Evolutionary conservation across 2,888 invertebrate genomes (phyloP), one percentile per base, ranked within the genome.

Genomic region (Tortricodes alternella): DNA sequence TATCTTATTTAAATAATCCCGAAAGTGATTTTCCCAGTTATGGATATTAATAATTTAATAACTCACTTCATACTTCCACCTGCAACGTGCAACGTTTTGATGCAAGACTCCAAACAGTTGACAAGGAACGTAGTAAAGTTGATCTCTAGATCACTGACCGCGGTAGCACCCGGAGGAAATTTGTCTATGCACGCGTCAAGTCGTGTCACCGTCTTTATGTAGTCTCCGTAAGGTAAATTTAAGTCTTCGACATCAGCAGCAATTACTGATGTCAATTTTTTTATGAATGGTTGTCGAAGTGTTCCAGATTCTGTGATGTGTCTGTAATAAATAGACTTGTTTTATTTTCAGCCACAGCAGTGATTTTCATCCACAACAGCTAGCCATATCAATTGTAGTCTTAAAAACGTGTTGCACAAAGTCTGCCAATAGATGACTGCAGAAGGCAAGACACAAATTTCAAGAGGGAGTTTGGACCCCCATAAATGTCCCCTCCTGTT

Each of bases 151-250:
- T 48, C 29, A 49, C 70, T 73, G 1, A 88, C 43, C 1, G 85
- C 83, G 0, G 53, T 51, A 1, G 70, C 65, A 0, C 89, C 88
- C 0, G 80, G 61, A 0, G 77, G 76, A 24, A 89, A 85, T 64
- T 88, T 89, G 43, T 88, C 89, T 16, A 80, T 76, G 53, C 86
- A 84, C 0, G 67, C 65, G 0, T 71, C 70, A 2, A 87, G 43
- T 61, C 76, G 84, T 1, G 71, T 63, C 1, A 86, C 71, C 1
- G 71, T 62, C 1, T 66, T 60, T 2, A 63, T 58, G 52, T 75
- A 83, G 6, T 63, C 51, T 21, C 61, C 72, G 50, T 74, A 50
- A 68, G 8, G 34, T 16, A 0, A 58, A 49, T 13, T 52, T 16
- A 13, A 38, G 4, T 16, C 27, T 1, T 53, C 35, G 5, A 73